Conservation (phyloP, 1,140 invertebrate genomes). For the Drosophila repleta region DNA sequence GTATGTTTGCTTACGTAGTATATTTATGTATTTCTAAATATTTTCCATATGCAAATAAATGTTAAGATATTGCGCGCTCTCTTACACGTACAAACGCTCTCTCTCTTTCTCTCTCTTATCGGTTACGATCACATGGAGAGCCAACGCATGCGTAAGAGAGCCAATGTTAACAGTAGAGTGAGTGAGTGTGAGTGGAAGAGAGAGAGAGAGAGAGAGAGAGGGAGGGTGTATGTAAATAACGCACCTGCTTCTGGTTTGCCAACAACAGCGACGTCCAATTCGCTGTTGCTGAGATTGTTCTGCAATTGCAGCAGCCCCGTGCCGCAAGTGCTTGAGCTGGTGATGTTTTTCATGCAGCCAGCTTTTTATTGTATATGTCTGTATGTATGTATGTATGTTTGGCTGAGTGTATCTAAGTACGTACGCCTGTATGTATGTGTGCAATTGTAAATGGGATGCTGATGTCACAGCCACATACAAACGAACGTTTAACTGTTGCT, state of each 20-base stretch:
- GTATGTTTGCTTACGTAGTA: neutral
- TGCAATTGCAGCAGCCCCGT: constrained; percentile 81
- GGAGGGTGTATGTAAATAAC: constrained; percentile 43
- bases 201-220: neutral
- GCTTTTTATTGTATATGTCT: constrained; percentile 44
- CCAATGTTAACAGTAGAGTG: neutral
- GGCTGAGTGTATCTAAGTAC: neutral
- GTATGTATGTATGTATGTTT: constrained; percentile 8
- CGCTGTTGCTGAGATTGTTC: constrained; percentile 76
- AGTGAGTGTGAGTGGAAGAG: neutral
- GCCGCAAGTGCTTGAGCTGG: constrained; percentile 81
- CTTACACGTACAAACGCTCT: no score
- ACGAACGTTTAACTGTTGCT: constrained; percentile 14
- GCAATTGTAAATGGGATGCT: constrained; percentile 36
- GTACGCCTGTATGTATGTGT: constrained; percentile 10
- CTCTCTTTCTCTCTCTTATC: constrained; percentile 20
- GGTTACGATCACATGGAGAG: constrained; percentile 12
- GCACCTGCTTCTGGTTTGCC: constrained; percentile 74
- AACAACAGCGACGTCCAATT: constrained; percentile 68
- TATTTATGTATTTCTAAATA: neutral
- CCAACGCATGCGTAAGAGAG: constrained; percentile 2
- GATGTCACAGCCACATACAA: constrained; percentile 44
- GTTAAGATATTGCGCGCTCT: constrained; percentile 24
- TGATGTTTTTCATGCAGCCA: constrained; percentile 83
- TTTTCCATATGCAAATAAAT: constrained; percentile 17